Percentiles rank a stretch among this genome's conserved stretches.
These are phyloP conservation scores for Umimayanthus kanabou DNA, from an alignment of 92 coral and sea anemone genomes.

Conservation along the genomic window DNA sequence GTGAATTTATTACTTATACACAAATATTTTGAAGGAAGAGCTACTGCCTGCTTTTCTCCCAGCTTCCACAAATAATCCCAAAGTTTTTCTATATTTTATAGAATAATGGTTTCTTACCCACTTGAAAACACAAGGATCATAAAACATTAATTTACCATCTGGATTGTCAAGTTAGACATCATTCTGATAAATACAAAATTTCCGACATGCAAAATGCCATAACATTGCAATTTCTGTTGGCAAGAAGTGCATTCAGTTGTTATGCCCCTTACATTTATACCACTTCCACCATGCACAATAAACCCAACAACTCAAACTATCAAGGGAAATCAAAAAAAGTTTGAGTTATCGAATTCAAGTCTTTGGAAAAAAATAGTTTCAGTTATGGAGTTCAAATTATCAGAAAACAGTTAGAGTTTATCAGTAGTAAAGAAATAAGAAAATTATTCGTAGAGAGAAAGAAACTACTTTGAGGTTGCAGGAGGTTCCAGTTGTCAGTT, in stretches of 20 bases:
- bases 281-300: neutral
- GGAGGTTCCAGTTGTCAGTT: neutral
- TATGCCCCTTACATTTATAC: neutral
- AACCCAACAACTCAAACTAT: too few relatives aligned
- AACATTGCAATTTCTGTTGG: neutral
- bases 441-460: neutral
- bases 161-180: neutral
- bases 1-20: too few relatives aligned
- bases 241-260: neutral
- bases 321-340: too few relatives aligned
- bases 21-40: neutral
- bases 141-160: neutral
- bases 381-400: neutral
- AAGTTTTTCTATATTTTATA: too few relatives aligned
- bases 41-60: neutral
- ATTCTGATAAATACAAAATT: neutral
- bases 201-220: neutral
- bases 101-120: neutral
- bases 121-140: neutral
- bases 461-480: too few relatives aligned
- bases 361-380: neutral
- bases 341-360: too few relatives aligned
- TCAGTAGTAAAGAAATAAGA: neutral
- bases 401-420: too few relatives aligned
- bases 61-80: too few relatives aligned